Base-by-base conservation (phyloP, 2,113 vertebrate genomes). In the Neomonachus schauinslandi region DNA sequence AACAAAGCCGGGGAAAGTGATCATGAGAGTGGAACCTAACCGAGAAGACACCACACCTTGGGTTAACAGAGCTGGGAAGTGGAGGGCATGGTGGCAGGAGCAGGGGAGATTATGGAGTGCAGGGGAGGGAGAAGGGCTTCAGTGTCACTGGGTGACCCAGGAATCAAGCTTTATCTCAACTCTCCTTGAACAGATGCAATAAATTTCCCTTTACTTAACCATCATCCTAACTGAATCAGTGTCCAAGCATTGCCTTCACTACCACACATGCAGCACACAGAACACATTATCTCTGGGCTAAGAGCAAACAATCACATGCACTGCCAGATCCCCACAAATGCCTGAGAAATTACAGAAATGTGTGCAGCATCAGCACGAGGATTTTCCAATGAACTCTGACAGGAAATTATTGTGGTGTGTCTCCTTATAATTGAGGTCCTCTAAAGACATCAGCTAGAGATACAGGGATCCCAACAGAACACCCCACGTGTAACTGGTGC, bases 21-120 rank as follows among this genome's bases (percentile, higher is more conserved):
- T 82, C 6, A 16, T 19, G 10, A 36, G 4, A 61, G 51, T 33
- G 42, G 26, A 51, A 26, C 19, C 85, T 83, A 49, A 55, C 42
- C 51, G 7, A 67, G 10, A 71, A 46, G 13, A 19, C 1, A 67
- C 0, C 3, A 19, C 0, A 5, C 13, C n/a, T 59, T 18, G 57
- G 71, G 26, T 49, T 13, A 36, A 55, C 22, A 82, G 55, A 74
- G 26, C 85, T 59, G 16, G 22, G 5, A 18, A 72, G 3, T 1
- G 0, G 3, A 36, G 36, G 80, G 5, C 31, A 46, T 3, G 22
- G 42, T 22, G 24, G 15, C 1, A 51, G 33, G 24, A n/a, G 49
- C 7, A 5, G n/a, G 53, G 74, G 46, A 49, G 55, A 63, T 2
- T 1, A 22, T 16, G 16, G 42, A 42, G 10, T 1, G 1, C 26